phyloP scores from a whole-genome alignment of 2,113 vertebrate species.

The Sturnira hondurensis region DNA sequence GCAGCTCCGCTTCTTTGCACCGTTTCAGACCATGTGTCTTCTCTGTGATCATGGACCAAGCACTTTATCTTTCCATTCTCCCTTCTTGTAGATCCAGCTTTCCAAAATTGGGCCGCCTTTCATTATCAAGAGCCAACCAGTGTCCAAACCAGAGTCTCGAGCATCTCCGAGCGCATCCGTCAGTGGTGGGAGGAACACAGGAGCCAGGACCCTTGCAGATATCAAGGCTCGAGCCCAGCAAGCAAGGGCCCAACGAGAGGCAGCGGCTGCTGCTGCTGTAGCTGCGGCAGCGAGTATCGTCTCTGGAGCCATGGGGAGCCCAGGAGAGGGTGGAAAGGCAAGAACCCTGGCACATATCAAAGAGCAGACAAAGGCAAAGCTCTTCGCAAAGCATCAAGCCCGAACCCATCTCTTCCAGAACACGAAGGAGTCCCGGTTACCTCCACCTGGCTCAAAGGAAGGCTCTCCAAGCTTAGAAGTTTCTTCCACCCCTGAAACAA shows the following conservation, averaged over 20 bases:
- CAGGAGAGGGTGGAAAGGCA: slow-evolving; percentile 83
- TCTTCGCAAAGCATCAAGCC: slow-evolving; percentile 87
- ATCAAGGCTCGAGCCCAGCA: slow-evolving; percentile 90
- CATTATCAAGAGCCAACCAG: slow-evolving; percentile 88
- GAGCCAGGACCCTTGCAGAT: slow-evolving; percentile 88
- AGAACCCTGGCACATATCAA: slow-evolving; percentile 88
- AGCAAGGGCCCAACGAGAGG: slow-evolving; percentile 88
- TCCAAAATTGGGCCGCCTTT: slow-evolving; percentile 89
- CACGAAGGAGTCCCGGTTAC: slow-evolving; percentile 80
- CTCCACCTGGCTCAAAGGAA: slow-evolving; percentile 79
- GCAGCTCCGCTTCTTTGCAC: not conserved
- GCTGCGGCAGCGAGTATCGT: slow-evolving; percentile 85
- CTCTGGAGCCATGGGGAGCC: slow-evolving; percentile 83
- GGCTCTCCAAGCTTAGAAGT: slow-evolving; percentile 76
- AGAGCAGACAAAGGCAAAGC: slow-evolving; percentile 88
- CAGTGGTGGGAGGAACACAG: slow-evolving; percentile 84
- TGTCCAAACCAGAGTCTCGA: slow-evolving; percentile 84
- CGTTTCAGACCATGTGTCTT: rapidly evolving
- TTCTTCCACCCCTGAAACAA: slow-evolving; percentile 76
- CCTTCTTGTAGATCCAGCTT: slow-evolving; percentile 84
- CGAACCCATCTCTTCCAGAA: slow-evolving; percentile 83
- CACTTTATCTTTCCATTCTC: not conserved
- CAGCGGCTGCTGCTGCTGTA: slow-evolving; percentile 85
- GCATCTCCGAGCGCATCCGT: slow-evolving; percentile 76
- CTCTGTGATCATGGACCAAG: not conserved